Base-by-base conservation (phyloP, 2,888 invertebrate genomes). In the Steinernema hermaphroditum region DNA sequence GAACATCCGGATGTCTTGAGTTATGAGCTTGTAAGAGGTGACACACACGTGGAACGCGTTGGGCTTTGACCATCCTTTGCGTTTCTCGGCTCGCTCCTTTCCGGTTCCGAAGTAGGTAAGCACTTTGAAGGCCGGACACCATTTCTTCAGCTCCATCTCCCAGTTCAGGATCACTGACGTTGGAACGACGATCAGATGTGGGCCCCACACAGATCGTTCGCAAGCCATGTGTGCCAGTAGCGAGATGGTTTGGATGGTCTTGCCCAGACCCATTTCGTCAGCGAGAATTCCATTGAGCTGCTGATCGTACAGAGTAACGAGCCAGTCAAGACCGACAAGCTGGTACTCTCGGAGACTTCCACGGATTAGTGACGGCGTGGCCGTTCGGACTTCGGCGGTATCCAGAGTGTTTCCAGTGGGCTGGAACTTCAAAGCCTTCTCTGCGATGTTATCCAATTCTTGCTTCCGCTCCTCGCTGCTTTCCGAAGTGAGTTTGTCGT, bases 61-160 rank as follows among this genome's bases (percentile, higher is more conserved):
- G 2, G 93, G 93, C 89, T 96, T 97, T 16, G 96, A 96, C 98
- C 98, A 99, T 50, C 98, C 90, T 82, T 86, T 87, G 81, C 89
- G 78, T 78, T 90, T 90, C 72, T 86, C 84, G 69, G 88, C 88
- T 43, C 98, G 90, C 88, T 99, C 98, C 87, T 96, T 96, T 84
- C 94, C 94, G 37, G 92, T 92, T 62, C 98, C 98, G 87, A 96
- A 98, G 88, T 98, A 98, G 0, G 97, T 97, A 80, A 99, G 91
- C 85, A 98, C 94, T 90, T 99, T 98, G 88, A 98, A 95, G 70
- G 94, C 94, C 0, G 98, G 98, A 88, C 96, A 97, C 98, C 98
- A 99, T 88, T 97, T 97, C 89, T 98, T 97, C 87, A 96, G 93
- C 89, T 98, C 98, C 94, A 97, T 94, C 90, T 99, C 98, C 98